Evolutionary conservation across 2,888 invertebrate genomes (phyloP), one percentile per base, ranked within the genome.

Genomic region (Mythimna ferrago): DNA sequence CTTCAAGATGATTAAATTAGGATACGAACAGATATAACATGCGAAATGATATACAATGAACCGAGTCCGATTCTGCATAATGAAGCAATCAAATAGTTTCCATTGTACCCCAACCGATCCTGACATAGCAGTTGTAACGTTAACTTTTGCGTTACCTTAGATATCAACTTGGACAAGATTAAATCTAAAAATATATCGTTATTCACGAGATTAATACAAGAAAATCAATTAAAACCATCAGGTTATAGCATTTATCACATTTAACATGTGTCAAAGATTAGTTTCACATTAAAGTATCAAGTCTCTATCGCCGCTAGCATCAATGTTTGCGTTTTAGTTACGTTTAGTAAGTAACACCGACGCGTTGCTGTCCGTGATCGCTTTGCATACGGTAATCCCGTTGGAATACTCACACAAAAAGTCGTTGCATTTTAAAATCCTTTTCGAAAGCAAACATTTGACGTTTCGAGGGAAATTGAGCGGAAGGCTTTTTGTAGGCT

Each of bases 1-100:
- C 94, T 93, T 94, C 94, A 94, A 91, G 92, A 96, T 95, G 96
- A 95, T 96, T 95, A 96, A 96, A 96, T 96, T 96, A 94, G 96
- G 95, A 92, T 93, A 92, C 94, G 89, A 93, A 92, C 93, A 92
- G 93, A 95, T 94, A 94, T 94, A 95, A 94, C 94, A 93, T 94
- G 93, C 94, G 89, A 94, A 96, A 96, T 95, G 95, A 95, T 95
- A 96, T 94, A 95, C 95, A 95, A 93, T 93, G 94, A 94, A 92
- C 92, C 85, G 89, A 92, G 90, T 90, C 93, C 92, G 91, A 92
- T 92, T 91, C 88, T 89, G 95, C 92, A 96, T 96, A 96, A 95
- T 95, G 94, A 96, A 95, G 93, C 95, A 95, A 96, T 96, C 95
- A 94, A 94, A 95, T 94, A 94, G 93, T 93, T 91, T 89, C 91